Conservation (phyloP, 2,797 vertebrate species). For the Halcyon leucocephala region DNA sequence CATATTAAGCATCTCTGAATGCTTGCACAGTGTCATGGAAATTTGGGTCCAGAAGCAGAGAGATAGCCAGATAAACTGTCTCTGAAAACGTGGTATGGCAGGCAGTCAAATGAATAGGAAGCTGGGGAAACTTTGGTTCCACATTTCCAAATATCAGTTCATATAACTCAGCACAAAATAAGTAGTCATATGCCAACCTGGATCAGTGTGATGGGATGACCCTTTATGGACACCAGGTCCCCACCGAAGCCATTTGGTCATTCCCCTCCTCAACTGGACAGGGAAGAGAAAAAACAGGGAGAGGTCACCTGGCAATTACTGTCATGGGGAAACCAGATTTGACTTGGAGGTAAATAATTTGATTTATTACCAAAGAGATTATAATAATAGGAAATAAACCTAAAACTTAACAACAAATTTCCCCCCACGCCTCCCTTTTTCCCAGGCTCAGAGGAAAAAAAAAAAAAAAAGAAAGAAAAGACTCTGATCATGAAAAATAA, state of each 20-base stretch:
- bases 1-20: not conserved
- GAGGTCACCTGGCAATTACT: not conserved
- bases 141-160: not conserved
- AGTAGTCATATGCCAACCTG: not conserved
- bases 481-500: not conserved
- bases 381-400: not conserved
- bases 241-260: not conserved
- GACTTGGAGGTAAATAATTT: not conserved
- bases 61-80: not conserved
- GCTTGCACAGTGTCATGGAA: not conserved
- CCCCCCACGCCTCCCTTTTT: not conserved
- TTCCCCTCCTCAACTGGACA: not conserved
- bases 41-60: not conserved
- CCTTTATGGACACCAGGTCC: not conserved
- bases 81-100: not conserved
- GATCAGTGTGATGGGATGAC: not conserved
- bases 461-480: not conserved
- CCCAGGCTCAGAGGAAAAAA: not conserved
- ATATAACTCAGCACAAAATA: not conserved
- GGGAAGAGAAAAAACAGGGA: not conserved
- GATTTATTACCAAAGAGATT: not conserved
- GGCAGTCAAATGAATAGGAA: not conserved
- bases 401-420: not conserved
- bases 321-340: not conserved
- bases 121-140: not conserved